Evolutionary conservation across 2,888 invertebrate genomes (phyloP).

Genomic region (Cataglyphis albicans): DNA sequence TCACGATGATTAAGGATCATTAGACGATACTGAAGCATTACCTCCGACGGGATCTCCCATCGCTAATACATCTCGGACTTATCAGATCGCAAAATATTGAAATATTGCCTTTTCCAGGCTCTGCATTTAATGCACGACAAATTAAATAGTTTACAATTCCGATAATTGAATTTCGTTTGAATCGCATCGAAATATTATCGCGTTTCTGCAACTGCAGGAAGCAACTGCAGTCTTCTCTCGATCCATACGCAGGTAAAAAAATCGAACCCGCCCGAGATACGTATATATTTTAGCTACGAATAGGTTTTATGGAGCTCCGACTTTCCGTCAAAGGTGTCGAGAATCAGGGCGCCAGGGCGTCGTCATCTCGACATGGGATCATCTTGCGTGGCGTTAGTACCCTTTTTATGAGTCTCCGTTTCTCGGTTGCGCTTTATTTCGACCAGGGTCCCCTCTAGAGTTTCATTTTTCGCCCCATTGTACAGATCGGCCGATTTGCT

Average conservation of each 20-base stretch:
- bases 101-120: constrained; percentile 21
- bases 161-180: constrained; percentile 38
- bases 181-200: not conserved
- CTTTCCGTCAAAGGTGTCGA: constrained; percentile 64
- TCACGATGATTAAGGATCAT: constrained; percentile 53
- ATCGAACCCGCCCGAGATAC: constrained; percentile 1
- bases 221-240: not conserved
- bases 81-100: constrained; percentile 35
- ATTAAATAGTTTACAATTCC: constrained; percentile 25
- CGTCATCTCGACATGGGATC: constrained; percentile 84
- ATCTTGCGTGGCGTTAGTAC: constrained; percentile 72
- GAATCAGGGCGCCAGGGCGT: constrained; percentile 81
- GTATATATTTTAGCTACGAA: constrained; percentile 49
- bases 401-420: constrained; percentile 52
- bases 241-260: constrained; percentile 36
- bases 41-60: constrained; percentile 33
- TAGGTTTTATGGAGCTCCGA: constrained; percentile 66
- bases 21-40: constrained; percentile 43
- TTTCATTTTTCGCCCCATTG: constrained; percentile 77
- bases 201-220: not conserved
- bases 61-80: constrained; percentile 20
- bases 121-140: constrained; percentile 17
- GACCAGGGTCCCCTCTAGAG: constrained; percentile 62
- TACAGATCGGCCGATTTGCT: constrained; percentile 57
- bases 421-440: constrained; percentile 43